A percentile compares a stretch with the other conserved stretches of the same genome.
Conservation (phyloP, 2,113 vertebrate genomes). For the Megalops atlanticus region DNA sequence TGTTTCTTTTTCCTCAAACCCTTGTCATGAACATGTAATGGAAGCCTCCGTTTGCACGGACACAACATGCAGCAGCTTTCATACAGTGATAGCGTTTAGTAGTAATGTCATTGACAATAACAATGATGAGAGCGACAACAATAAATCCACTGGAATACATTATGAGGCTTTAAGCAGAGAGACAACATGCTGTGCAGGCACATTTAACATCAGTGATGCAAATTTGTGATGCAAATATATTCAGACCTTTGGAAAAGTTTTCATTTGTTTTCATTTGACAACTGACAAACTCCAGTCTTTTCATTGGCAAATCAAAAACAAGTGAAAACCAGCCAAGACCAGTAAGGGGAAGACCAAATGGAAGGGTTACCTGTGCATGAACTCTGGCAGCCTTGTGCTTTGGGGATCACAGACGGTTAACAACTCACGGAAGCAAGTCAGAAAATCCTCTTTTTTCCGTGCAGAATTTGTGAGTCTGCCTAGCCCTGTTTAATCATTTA, state of each 20-base stretch:
- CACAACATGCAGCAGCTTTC: background rate
- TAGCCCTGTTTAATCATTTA: constrained; percentile 8
- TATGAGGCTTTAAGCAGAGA: background rate
- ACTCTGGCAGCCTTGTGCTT: background rate
- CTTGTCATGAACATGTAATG: background rate
- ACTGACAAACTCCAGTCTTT: background rate
- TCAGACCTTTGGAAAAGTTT: background rate
- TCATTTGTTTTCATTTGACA: background rate
- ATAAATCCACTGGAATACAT: background rate
- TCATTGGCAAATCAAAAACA: background rate
- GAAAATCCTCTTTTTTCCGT: background rate
- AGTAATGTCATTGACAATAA: background rate
- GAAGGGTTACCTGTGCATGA: background rate
- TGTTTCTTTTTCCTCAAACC: background rate
- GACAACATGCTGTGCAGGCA: background rate
- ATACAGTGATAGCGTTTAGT: background rate
- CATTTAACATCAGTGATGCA: background rate
- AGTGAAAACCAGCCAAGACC: background rate
- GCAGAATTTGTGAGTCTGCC: background rate
- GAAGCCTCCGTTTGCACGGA: background rate
- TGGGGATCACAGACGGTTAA: background rate
- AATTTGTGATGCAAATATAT: background rate
- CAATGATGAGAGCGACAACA: background rate
- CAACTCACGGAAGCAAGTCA: background rate
- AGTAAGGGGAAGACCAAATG: background rate